Percentiles rank a stretch among this genome's conserved stretches.
Conservation (phyloP, 2,797 vertebrate genomes). For the Diplodus puntazzo region DNA sequence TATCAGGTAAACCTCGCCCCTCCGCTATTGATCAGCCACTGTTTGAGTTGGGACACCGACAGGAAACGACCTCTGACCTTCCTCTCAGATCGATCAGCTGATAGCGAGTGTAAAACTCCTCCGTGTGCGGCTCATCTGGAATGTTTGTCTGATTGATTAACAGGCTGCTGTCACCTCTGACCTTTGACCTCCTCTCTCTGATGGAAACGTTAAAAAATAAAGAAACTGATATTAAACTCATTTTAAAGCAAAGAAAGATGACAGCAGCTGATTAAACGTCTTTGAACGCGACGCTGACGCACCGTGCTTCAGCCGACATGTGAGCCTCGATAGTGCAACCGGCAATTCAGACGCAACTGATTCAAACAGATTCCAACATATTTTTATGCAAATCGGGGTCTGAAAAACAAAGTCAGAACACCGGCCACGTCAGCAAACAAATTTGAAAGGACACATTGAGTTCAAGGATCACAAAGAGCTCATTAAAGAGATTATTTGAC, state of each 20-base stretch:
- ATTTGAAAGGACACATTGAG: no score
- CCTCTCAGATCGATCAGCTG: slow-evolving; percentile 34
- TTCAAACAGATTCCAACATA: no score
- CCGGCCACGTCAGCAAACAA: no score
- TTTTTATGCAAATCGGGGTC: no score
- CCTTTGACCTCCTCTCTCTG: slow-evolving; percentile 27
- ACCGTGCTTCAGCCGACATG: no score
- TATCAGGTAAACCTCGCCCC: slow-evolving; percentile 35
- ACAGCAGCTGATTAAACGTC: neutral
- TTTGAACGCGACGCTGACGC: no score
- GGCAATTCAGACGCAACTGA: no score
- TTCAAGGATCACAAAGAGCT: no score
- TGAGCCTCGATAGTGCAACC: no score
- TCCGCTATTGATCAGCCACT: slow-evolving; percentile 68
- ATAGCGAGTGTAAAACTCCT: slow-evolving; percentile 20
- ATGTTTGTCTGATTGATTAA: slow-evolving; percentile 58
- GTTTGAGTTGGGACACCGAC: slow-evolving; percentile 57
- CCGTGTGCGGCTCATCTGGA: neutral
- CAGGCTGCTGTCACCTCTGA: slow-evolving; percentile 27
- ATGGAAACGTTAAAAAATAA: neutral
- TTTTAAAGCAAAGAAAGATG: neutral
- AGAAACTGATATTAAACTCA: neutral
- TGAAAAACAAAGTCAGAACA: no score
- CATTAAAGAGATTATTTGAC: no score
- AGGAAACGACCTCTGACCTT: slow-evolving; percentile 69